Base-by-base conservation (phyloP, 2,888 invertebrate genomes). In the Calliopum simillimum region DNA sequence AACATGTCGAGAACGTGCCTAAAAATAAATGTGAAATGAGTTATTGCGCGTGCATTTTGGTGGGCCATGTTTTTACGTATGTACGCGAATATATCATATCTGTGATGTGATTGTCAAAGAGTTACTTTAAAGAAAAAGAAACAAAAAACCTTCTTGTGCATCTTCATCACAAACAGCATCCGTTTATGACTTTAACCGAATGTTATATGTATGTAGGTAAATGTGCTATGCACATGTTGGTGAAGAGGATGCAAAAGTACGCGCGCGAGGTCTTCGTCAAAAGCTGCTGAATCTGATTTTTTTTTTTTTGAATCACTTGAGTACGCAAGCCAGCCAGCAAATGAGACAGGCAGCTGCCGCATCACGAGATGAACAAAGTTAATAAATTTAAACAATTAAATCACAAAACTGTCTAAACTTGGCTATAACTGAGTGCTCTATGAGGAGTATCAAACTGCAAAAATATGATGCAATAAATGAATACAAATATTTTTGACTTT, bases 11-110 rank as follows among this genome's bases (percentile, higher is more conserved):
- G 72, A 72, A 72, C 72, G 72, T 72, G 72, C 69, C 59, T 14
- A 67, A 63, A 71, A 71, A 46, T 69, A 69, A 72, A 72, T 69
- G 72, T 16, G 67, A 67, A 19, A 67, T 72, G 69, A 72, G 69
- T 72, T 69, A 72, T 69, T 63, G 66, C 69, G 69, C 67, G 66
- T 67, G 63, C 66, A 49, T 51, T 51, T 44, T 66, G 70, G 65
- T 62, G 69, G 16, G 51, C 49, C 21, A 16, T 51, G 14, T 51
- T 16, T 51, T 11, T 51, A 11, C 21, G 8, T 49, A 49, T 19
- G n/a, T 49, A n/a, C n/a, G 46, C 46, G 11, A 19, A 21, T 51
- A 2, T 14, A 21, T 4, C 33, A 3, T 16, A n/a, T n/a, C 51
- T n/a, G n/a, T n/a, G 16, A 11, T 51, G 19, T n/a, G 51, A 19